These are phyloP conservation scores for Pterostichus niger DNA, from an alignment of 2,888 invertebrate genomes.

Conservation along the genomic window DNA sequence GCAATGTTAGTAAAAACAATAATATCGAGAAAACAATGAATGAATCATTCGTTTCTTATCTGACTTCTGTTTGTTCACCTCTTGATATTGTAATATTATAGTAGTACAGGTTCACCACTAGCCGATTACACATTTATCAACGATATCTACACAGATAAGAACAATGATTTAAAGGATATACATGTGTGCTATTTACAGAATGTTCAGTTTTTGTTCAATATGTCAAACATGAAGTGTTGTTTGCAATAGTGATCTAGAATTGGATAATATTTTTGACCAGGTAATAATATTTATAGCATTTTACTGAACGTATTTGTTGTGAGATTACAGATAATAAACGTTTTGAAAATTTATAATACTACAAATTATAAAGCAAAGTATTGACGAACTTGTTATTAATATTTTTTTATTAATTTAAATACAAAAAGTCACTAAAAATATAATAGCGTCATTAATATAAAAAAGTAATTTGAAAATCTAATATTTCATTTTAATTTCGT, in stretches of 20 bases:
- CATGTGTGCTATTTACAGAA: conserved; percentile 9
- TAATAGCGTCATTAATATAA: too few species aligned
- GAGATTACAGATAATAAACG: not conserved
- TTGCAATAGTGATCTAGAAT: not conserved
- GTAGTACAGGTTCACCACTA: conserved; percentile 21
- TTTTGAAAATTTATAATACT: too few species aligned
- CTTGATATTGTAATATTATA: conserved; percentile 6
- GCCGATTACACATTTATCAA: conserved; percentile 27
- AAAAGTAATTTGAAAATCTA: too few species aligned
- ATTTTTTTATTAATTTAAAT: too few species aligned
- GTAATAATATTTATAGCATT: not conserved
- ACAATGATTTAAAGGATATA: conserved; percentile 9
- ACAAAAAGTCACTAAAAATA: too few species aligned
- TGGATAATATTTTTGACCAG: not conserved
- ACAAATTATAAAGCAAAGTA: too few species aligned
- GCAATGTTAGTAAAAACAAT: too few species aligned
- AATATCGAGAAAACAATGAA: not conserved
- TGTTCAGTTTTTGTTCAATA: conserved; percentile 22
- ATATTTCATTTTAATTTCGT: not conserved
- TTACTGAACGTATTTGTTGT: not conserved
- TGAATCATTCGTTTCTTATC: conserved; percentile 49
- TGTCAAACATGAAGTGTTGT: not conserved
- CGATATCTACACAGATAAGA: conserved; percentile 25
- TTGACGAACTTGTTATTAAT: too few species aligned
- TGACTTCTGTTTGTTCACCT: conserved; percentile 40